Percentiles rank a stretch among this genome's conserved stretches.
phyloP scores from a whole-genome alignment of 2,888 invertebrate species.

The Rhingia rostrata region DNA sequence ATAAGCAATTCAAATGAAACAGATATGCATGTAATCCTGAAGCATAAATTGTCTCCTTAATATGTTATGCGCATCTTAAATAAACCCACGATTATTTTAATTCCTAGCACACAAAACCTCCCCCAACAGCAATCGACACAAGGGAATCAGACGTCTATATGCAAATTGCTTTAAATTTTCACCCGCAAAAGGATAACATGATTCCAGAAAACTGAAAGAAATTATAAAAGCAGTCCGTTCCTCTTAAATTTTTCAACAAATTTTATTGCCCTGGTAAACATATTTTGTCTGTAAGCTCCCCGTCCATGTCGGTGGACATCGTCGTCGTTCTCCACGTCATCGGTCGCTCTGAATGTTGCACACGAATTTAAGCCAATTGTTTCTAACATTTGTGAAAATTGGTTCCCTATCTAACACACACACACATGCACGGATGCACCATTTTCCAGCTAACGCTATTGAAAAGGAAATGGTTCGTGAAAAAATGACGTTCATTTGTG shows the following conservation, averaged over 20 bases:
- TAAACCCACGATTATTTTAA: conserved; percentile 11
- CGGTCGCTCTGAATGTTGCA: conserved; percentile 47
- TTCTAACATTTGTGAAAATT: conserved; percentile 71
- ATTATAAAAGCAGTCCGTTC: conserved; percentile 2
- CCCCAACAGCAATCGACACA: not conserved
- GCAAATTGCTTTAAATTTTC: conserved; percentile 41
- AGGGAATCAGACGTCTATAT: conserved; percentile 30
- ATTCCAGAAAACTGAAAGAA: not conserved
- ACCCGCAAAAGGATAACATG: conserved; percentile 5
- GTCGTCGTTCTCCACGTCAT: conserved; percentile 20
- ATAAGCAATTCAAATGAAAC: not conserved
- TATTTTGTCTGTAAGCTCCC: conserved; percentile 46
- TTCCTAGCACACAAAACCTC: not conserved
- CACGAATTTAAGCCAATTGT: conserved; percentile 64
- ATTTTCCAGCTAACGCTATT: not conserved
- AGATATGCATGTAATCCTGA: not conserved
- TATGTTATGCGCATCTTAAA: conserved; percentile 35
- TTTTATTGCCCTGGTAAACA: conserved; percentile 65
- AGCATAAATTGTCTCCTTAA: conserved; percentile 32
- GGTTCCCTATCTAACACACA: conserved; percentile 44
- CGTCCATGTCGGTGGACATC: conserved; percentile 5
- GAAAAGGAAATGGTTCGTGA: not conserved
- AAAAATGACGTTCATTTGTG: conserved; percentile 16
- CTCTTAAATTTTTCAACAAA: conserved; percentile 57
- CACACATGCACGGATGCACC: conserved; percentile 17